phyloP scores from a whole-genome alignment of 1,140 invertebrate species.

The Forficula auricularia region DNA sequence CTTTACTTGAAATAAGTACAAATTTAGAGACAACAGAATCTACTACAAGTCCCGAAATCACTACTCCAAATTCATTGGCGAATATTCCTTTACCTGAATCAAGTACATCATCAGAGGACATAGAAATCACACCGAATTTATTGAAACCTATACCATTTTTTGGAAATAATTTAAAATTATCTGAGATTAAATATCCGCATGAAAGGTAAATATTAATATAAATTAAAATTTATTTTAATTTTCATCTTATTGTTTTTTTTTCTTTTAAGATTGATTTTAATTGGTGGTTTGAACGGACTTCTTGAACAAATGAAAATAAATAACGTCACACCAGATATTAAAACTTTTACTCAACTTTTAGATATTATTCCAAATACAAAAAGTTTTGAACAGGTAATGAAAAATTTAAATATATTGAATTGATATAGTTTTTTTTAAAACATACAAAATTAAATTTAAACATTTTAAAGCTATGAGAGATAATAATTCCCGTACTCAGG shows the following conservation, averaged over 20 bases:
- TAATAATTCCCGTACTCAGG: too few relatives aligned
- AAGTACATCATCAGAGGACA: conserved; percentile 2
- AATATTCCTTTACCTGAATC: conserved; percentile 1
- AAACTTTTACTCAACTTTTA: conserved; percentile 60
- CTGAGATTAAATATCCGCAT: too few relatives aligned
- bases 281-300: conserved; percentile 62
- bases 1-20: too few relatives aligned
- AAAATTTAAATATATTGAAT: too few relatives aligned
- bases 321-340: conserved; percentile 50
- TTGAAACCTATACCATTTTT: conserved; percentile 24
- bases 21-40: too few relatives aligned
- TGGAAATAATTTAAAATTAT: conserved; percentile 33
- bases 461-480: too few relatives aligned
- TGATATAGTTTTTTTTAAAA: too few relatives aligned
- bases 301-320: conserved; percentile 49
- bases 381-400: conserved; percentile 38
- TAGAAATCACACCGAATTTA: too few relatives aligned
- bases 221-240: background rate
- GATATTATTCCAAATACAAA: conserved; percentile 44
- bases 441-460: too few relatives aligned
- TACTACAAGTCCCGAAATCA: too few relatives aligned
- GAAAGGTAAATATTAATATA: conserved; percentile 38
- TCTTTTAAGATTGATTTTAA: conserved; percentile 40
- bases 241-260: background rate
- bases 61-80: too few relatives aligned